Base-by-base conservation (phyloP, 2,113 vertebrate genomes). In the Carassius auratus region DNA sequence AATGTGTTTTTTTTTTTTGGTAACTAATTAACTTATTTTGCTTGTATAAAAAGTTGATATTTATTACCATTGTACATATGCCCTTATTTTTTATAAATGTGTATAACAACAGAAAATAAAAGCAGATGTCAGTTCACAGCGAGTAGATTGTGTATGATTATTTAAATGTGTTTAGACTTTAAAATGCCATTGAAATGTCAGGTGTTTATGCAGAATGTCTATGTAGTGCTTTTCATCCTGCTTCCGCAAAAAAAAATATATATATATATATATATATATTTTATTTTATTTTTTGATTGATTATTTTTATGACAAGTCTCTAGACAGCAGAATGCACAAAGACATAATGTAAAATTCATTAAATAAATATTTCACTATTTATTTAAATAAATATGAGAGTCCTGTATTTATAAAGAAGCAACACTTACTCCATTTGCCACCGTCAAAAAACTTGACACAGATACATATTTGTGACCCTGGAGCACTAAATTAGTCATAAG, bases 51-150 rank as follows among this genome's bases (percentile, higher is more conserved):
- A 95, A 90, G 91, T 94, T 89, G 91, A 94, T 96, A 96, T 96
- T 96, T 96, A 96, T 96, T 96, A 94, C 89, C 93, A 95, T 92
- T 96, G 94, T 96, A 96, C 91, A 96, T 95, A 96, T 92, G 91
- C 95, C 90, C 94, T 94, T 95, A 94, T 95, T 95, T 96, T 95
- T 95, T 95, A 95, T 95, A 95, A 94, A 93, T 95, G 94, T 95
- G 94, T 92, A 94, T 90, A 90, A 91, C 93, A 93, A 94, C 94
- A 94, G 93, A 89, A 95, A 90, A 95, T 95, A 96, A 96, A 95
- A 93, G 92, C 92, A 92, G 92, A 93, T 91, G 92, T 91, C 92
- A 92, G 89, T 85, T 90, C 79, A 17, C 50, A 74, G 80, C 81
- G 87, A 93, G 86, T 66, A 68, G 45, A 26, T 85, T 23, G 21